Conservation (phyloP, 2,888 invertebrate genomes). For the Aleiodes testaceus region DNA sequence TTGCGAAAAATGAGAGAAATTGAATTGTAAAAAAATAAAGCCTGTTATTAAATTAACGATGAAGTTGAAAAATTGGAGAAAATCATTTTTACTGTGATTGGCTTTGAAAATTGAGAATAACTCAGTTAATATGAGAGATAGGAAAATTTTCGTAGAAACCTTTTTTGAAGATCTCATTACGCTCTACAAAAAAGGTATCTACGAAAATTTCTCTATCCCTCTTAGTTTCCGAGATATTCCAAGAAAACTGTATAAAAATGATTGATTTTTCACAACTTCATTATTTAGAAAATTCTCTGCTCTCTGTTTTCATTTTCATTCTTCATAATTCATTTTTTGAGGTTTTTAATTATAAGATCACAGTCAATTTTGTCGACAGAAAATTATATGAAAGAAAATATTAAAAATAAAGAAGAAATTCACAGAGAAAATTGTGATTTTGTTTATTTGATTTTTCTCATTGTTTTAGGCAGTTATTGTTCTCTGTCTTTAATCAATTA, state of each 20-base stretch:
- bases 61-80: neutral
- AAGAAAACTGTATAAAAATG: neutral
- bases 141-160: no score
- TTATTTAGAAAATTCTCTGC: constrained; percentile 40
- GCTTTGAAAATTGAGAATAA: neutral
- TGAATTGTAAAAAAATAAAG: constrained; percentile 29
- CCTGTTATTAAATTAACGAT: constrained; percentile 5
- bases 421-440: no score
- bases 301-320: constrained; percentile 48
- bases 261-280: neutral
- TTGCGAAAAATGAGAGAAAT: neutral
- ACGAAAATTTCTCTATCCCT: no score
- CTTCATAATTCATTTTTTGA: neutral
- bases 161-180: no score
- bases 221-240: no score
- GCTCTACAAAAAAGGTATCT: no score
- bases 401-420: constrained; percentile 8
- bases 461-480: neutral
- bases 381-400: constrained; percentile 42
- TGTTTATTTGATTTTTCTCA: neutral
- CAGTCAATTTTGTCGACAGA: constrained; percentile 65
- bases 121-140: neutral
- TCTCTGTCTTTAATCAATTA: neutral
- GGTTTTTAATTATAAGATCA: constrained; percentile 63
- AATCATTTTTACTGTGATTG: constrained; percentile 18